Conservation (phyloP, 1,140 invertebrate genomes). For the Pseudomyrmex flavicornis region DNA sequence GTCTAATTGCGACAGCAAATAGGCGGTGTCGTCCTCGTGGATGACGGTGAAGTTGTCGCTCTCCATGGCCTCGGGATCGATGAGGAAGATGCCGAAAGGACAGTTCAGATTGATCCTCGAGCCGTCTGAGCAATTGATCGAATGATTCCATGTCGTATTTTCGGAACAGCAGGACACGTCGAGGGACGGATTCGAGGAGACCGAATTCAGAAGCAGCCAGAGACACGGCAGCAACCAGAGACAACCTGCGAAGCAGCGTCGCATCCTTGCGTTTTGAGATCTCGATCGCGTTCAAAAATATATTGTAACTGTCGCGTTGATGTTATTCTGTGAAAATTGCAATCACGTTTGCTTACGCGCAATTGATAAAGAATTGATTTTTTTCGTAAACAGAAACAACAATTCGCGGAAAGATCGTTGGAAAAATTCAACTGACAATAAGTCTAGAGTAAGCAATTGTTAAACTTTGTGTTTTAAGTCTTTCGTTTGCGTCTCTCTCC, state of each 20-base stretch:
- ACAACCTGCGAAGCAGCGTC: neutral
- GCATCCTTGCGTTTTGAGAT: neutral
- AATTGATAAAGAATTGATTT: slow-evolving; percentile 23
- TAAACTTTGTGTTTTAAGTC: neutral
- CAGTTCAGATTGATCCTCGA: slow-evolving; percentile 66
- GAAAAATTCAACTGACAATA: neutral
- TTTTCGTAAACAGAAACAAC: slow-evolving; percentile 13
- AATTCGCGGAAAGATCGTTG: neutral
- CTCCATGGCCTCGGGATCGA: slow-evolving; percentile 32
- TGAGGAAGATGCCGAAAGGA: slow-evolving; percentile 38
- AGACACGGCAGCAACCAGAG: slow-evolving; percentile 50
- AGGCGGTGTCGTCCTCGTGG: slow-evolving; percentile 16
- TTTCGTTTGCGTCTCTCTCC: neutral
- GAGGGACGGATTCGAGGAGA: slow-evolving; percentile 16
- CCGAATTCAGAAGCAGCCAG: slow-evolving; percentile 18
- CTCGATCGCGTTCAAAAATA: no score
- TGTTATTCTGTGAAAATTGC: neutral
- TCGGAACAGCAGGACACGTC: slow-evolving; percentile 66
- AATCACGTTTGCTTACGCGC: neutral
- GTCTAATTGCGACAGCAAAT: slow-evolving; percentile 10
- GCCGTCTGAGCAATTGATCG: slow-evolving; percentile 72
- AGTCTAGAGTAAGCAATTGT: neutral
- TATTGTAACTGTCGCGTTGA: neutral
- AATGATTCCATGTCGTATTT: neutral
- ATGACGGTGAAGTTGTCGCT: slow-evolving; percentile 65